These are phyloP conservation scores for Atrina japonica DNA, from an alignment of 2,888 invertebrate genomes.

Conservation along the genomic window DNA sequence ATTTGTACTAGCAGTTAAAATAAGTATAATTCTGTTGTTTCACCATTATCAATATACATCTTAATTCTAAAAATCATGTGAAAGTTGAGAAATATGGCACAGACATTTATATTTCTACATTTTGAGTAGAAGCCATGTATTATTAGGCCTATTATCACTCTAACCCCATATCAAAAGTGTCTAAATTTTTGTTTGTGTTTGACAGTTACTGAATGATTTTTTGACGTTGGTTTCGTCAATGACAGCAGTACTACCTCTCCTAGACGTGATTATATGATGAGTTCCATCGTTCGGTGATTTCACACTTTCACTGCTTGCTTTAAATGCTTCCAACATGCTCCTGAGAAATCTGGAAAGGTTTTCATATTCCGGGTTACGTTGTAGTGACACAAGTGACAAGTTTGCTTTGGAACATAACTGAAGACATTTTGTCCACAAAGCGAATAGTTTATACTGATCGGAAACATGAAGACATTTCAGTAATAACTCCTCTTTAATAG, in stretches of 20 bases:
- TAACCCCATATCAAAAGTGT: not conserved
- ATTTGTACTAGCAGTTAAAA: too few relatives aligned
- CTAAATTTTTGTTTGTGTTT: conserved; percentile 34
- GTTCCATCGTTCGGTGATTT: not conserved
- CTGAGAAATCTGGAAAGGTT: conserved; percentile 39
- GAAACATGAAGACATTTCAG: conserved; percentile 35
- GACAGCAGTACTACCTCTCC: conserved; percentile 23
- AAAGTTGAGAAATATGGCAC: too few relatives aligned
- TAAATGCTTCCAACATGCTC: conserved; percentile 44
- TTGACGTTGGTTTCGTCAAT: conserved; percentile 32
- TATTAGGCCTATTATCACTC: too few relatives aligned
- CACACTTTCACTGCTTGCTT: conserved; percentile 9
- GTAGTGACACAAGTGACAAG: conserved; percentile 19
- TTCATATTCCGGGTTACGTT: conserved; percentile 32
- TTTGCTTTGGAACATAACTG: conserved; percentile 34
- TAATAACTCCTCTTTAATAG: conserved; percentile 32
- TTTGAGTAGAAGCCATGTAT: too few relatives aligned
- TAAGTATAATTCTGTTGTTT: too few relatives aligned
- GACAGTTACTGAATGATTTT: conserved; percentile 13
- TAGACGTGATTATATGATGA: not conserved
- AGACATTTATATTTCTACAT: too few relatives aligned
- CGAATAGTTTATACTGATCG: conserved; percentile 41
- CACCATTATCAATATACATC: too few relatives aligned
- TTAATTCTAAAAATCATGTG: too few relatives aligned
- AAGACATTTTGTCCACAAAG: conserved; percentile 45